Conservation (phyloP, 2,888 invertebrate genomes). For the Notodonta ziczac region DNA sequence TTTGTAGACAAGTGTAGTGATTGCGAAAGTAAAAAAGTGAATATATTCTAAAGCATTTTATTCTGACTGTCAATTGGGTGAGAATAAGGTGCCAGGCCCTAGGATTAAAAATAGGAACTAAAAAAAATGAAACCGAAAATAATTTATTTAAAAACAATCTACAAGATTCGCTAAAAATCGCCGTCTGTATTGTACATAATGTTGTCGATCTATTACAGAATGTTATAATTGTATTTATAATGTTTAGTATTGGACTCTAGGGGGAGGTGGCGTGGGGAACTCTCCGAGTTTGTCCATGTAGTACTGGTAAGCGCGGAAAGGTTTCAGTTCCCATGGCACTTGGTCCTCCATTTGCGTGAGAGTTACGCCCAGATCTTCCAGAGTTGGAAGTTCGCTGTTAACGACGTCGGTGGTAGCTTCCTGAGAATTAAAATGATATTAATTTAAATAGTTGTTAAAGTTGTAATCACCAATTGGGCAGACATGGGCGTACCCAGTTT, state of each 20-base stretch:
- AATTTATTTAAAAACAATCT: constrained; percentile 49
- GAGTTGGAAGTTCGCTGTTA: constrained; percentile 86
- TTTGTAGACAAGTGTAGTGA: too few species aligned
- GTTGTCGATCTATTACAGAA: constrained; percentile 20
- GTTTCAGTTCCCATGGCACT: constrained; percentile 92
- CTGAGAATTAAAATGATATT: constrained; percentile 64
- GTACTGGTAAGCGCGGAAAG: constrained; percentile 87
- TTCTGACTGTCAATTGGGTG: too few species aligned
- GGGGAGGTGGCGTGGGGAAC: constrained; percentile 88
- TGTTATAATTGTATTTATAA: not conserved
- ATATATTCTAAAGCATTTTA: too few species aligned
- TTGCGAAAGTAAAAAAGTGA: too few species aligned
- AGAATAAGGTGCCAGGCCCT: too few species aligned
- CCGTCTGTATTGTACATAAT: constrained; percentile 13
- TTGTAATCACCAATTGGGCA: too few species aligned
- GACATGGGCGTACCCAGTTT: too few species aligned
- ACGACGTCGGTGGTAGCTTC: constrained; percentile 91
- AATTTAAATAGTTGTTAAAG: too few species aligned
- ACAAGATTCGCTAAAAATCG: constrained; percentile 25
- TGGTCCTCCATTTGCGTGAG: constrained; percentile 91
- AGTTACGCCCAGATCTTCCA: constrained; percentile 94
- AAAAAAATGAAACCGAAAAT: constrained; percentile 29
- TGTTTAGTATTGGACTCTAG: constrained; percentile 57
- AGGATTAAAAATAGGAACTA: too few species aligned
- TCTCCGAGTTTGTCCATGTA: constrained; percentile 91